phyloP scores from a whole-genome alignment of 2,888 invertebrate species.

The Drosophila diplacantha region DNA sequence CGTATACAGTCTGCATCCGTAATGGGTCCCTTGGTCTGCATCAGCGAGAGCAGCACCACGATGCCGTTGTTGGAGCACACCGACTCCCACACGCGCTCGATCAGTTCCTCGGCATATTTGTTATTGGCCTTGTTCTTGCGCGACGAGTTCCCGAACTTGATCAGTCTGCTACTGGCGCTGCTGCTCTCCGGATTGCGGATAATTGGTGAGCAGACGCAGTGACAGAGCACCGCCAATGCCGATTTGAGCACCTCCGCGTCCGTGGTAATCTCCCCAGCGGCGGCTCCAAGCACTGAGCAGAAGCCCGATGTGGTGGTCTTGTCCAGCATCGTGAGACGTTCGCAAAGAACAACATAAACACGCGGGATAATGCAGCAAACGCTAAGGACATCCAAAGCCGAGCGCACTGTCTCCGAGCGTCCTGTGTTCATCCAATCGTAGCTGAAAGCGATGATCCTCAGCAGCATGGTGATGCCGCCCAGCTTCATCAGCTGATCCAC shows the following conservation, averaged over 20 bases:
- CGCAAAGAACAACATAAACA: constrained; percentile 85
- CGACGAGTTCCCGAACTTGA: constrained; percentile 67
- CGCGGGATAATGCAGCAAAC: constrained; percentile 94
- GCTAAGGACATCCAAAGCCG: constrained; percentile 91
- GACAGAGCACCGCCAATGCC: constrained; percentile 92
- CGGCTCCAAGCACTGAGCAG: constrained; percentile 89
- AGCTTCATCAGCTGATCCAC: constrained; percentile 91
- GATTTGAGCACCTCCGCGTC: constrained; percentile 96
- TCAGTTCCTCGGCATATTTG: constrained; percentile 88
- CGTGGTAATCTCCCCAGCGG: constrained; percentile 93
- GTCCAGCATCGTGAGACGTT: constrained; percentile 87
- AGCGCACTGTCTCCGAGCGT: constrained; percentile 88
- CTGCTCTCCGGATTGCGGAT: constrained; percentile 77
- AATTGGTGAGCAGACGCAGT: constrained; percentile 95
- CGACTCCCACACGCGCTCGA: constrained; percentile 96
- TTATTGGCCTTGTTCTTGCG: constrained; percentile 79
- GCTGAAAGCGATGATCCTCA: constrained; percentile 92
- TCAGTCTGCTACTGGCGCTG: constrained; percentile 44
- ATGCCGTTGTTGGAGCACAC: constrained; percentile 97
- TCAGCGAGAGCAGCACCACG: constrained; percentile 92
- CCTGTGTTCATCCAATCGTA: constrained; percentile 91
- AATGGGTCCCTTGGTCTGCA: constrained; percentile 95
- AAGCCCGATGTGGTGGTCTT: constrained; percentile 87
- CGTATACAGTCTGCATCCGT: constrained; percentile 98
- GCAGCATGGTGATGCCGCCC: constrained; percentile 88